Evolutionary conservation across 1,140 invertebrate species (phyloP), one percentile per base, ranked within the genome.

Genomic region (Calosoma granatense): DNA sequence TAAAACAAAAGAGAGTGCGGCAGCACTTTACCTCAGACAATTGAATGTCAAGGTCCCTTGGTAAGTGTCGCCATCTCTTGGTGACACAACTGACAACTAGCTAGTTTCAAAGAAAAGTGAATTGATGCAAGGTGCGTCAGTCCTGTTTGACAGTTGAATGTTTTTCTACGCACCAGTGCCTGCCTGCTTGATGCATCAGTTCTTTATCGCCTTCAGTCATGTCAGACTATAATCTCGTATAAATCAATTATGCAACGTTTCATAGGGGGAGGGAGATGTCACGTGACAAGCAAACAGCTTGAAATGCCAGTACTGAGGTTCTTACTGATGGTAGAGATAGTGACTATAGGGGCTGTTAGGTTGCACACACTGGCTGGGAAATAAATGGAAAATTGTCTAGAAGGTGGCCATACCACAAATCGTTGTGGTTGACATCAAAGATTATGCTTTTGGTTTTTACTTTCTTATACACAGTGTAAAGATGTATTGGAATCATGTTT

Each of bases 241-340:
- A 47, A 47, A 47, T 47, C 41, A 47, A 47, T 47, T 47, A 47
- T 47, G 41, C 41, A 47, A 47, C 41, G 41, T 47, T 47, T 47
- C n/a, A n/a, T n/a, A n/a, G n/a, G n/a, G n/a, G n/a, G n/a, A n/a
- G n/a, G n/a, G n/a, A n/a, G n/a, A 14, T 30, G 26, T 30, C 26
- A 14, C 26, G 26, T 30, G 26, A 30, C 26, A 30, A 30, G 26
- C n/a, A n/a, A n/a, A n/a, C n/a, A n/a, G n/a, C n/a, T 36, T 36
- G 26, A n/a, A n/a, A n/a, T 36, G 26, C 26, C n/a, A 6, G 26
- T n/a, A n/a, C 26, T 6, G 26, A n/a, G 6, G 26, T n/a, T 36
- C 26, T 36, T n/a, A n/a, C n/a, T n/a, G n/a, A n/a, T 36, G 26
- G 6, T 36, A 36, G 26, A n/a, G 26, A 9, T 36, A 6, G 26